Conservation (phyloP, 2,113 vertebrate genomes). For the Scortum barcoo region DNA sequence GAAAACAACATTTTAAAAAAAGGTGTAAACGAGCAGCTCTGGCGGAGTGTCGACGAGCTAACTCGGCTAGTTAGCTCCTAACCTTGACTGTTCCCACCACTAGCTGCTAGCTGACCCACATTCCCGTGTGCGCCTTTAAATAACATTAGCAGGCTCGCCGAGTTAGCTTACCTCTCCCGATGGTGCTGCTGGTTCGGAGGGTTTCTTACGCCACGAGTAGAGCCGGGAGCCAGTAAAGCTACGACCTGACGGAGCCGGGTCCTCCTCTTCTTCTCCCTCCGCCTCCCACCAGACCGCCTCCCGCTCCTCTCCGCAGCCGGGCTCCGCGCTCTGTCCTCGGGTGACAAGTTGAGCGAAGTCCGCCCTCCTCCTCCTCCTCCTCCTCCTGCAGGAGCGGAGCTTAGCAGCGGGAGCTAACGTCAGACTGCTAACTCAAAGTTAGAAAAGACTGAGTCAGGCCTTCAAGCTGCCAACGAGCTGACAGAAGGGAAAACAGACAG, state of each 20-base stretch:
- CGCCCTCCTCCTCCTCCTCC: too few species aligned
- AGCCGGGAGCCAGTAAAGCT: too few species aligned
- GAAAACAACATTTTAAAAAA: not conserved
- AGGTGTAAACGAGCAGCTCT: not conserved
- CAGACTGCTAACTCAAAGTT: slow-evolving; percentile 62
- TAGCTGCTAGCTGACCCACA: slow-evolving; percentile 79
- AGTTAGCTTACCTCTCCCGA: slow-evolving; percentile 69
- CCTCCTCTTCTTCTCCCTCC: too few species aligned
- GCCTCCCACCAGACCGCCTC: too few species aligned
- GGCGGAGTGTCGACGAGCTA: slow-evolving; percentile 37
- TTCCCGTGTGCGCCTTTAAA: slow-evolving; percentile 65
- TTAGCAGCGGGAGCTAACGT: slow-evolving; percentile 69
- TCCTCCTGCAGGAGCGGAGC: slow-evolving; percentile 65
- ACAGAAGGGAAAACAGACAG: not conserved
- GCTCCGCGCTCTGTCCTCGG: slow-evolving; percentile 69
- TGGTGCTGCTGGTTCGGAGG: slow-evolving; percentile 50
- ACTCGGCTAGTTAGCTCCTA: slow-evolving; percentile 68
- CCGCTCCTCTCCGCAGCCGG: too few species aligned
- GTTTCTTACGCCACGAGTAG: not conserved
- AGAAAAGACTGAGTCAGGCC: slow-evolving; percentile 33
- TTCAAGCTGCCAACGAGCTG: not conserved
- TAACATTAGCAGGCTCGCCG: slow-evolving; percentile 32
- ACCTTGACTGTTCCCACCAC: slow-evolving; percentile 64
- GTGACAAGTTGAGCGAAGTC: slow-evolving; percentile 77
- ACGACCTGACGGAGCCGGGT: too few species aligned